Evolutionary conservation across 2,113 vertebrate genomes (phyloP).

Genomic region (Tachycineta bicolor): DNA sequence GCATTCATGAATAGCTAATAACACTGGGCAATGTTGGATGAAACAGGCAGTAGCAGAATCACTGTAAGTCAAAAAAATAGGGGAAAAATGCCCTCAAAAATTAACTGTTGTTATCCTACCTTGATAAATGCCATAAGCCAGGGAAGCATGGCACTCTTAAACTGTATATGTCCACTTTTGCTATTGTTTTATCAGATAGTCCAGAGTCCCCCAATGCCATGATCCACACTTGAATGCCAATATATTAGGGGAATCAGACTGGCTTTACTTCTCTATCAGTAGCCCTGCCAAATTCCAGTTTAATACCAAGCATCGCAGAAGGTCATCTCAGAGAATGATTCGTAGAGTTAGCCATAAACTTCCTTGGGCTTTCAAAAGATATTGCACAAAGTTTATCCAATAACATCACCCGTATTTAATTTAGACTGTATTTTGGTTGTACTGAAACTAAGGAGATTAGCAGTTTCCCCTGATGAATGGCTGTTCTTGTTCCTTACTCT

Average conservation of each 20-base stretch:
- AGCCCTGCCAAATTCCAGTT: not conserved
- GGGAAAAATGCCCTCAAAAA: not conserved
- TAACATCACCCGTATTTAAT: not conserved
- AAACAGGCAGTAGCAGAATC: not conserved
- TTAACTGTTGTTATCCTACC: not conserved
- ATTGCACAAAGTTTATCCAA: not conserved
- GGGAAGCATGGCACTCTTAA: not conserved
- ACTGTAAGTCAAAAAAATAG: not conserved
- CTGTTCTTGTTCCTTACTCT: not conserved
- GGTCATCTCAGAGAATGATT: not conserved
- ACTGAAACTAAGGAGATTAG: constrained; percentile 2
- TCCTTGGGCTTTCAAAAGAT: not conserved
- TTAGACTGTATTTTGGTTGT: constrained; percentile 2
- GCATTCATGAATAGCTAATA: not conserved
- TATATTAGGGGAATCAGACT: not conserved
- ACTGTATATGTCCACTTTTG: not conserved
- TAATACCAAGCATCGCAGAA: not conserved
- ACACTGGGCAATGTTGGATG: not conserved
- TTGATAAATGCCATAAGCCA: not conserved
- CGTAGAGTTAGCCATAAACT: not conserved
- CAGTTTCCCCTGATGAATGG: not conserved
- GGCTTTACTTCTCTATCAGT: not conserved
- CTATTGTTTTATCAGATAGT: not conserved
- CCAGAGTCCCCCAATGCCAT: not conserved
- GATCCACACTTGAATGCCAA: not conserved